Evolutionary conservation across 2,797 vertebrate species (phyloP).

Genomic region (Myotis vivesi): DNA sequence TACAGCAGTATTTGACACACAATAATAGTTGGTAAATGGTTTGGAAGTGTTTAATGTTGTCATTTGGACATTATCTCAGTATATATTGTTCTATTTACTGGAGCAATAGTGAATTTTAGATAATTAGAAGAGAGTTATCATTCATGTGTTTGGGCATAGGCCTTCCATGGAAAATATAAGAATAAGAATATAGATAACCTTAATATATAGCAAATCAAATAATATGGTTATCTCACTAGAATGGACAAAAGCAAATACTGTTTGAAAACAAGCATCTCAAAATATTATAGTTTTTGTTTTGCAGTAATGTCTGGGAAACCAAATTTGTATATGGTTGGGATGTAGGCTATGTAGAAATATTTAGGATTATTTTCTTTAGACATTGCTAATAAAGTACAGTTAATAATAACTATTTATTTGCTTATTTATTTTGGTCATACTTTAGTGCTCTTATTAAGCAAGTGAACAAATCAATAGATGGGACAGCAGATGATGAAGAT

Average conservation of each 20-base stretch:
- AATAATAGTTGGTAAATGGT: not conserved
- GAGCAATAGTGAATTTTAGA: not conserved
- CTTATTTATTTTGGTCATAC: slow-evolving; percentile 15
- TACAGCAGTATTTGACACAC: not conserved
- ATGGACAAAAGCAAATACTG: not conserved
- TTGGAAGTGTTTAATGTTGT: not conserved
- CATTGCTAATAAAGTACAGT: not conserved
- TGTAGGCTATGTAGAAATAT: not conserved
- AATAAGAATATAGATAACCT: slow-evolving; percentile 2
- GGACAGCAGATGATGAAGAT: slow-evolving; percentile 97
- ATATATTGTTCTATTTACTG: not conserved
- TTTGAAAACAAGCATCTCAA: slow-evolving; percentile 1
- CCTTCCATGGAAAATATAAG: not conserved
- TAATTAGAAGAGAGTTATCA: not conserved
- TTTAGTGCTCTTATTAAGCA: slow-evolving; percentile 96
- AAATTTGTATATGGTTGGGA: not conserved
- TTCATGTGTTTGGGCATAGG: not conserved
- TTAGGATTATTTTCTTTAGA: slow-evolving; percentile 8
- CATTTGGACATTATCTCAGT: not conserved
- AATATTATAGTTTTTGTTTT: not conserved
- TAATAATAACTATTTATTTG: not conserved
- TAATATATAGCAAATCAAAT: slow-evolving; percentile 36
- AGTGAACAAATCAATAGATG: slow-evolving; percentile 98
- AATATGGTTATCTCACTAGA: slow-evolving; percentile 25
- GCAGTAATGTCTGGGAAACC: not conserved